Evolutionary conservation across 2,797 vertebrate genomes (phyloP).

Genomic region (Threskiornis aethiopicus): DNA sequence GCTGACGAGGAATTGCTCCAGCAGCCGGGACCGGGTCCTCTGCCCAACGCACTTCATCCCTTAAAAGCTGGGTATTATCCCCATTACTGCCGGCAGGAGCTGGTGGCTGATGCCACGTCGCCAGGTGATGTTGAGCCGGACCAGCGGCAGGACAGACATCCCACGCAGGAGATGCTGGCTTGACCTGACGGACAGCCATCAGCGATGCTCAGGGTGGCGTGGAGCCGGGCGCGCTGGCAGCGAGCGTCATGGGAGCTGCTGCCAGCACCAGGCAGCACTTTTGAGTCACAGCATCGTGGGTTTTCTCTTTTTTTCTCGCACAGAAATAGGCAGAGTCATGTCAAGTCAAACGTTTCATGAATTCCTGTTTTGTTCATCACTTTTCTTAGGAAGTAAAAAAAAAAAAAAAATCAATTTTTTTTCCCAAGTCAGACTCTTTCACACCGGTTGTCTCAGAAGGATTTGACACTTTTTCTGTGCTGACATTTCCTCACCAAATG

Average conservation of each 20-base stretch:
- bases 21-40: background rate
- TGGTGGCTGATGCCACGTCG: background rate
- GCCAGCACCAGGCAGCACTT: rapidly evolving
- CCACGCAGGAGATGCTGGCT: rapidly evolving
- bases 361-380: background rate
- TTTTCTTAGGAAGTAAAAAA: background rate
- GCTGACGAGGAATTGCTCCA: slow-evolving; percentile 38
- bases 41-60: slow-evolving; percentile 34
- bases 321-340: background rate
- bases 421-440: background rate
- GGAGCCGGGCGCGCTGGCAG: background rate
- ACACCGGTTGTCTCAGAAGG: background rate
- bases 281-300: background rate
- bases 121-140: background rate
- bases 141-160: rapidly evolving
- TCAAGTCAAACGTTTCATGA: background rate
- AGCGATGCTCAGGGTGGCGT: rapidly evolving
- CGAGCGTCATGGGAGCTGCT: background rate
- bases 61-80: slow-evolving; percentile 48
- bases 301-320: background rate
- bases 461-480: background rate
- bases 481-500: background rate
- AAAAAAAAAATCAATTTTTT: rapidly evolving
- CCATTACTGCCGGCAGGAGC: background rate
- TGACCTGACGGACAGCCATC: background rate